phyloP scores from a whole-genome alignment of 2,113 vertebrate species.

The Empidonax alnorum region DNA sequence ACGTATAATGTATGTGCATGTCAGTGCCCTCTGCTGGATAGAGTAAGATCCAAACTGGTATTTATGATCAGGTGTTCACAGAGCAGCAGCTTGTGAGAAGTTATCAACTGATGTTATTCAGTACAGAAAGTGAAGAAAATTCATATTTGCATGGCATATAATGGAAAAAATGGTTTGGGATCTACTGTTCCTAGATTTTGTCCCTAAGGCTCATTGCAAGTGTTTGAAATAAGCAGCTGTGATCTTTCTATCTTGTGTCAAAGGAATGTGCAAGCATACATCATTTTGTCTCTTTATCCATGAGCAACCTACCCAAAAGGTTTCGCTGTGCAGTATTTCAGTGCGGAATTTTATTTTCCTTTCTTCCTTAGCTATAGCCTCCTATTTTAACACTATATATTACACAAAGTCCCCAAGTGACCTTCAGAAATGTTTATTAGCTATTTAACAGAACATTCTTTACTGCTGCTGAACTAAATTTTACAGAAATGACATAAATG shows the following conservation, averaged over 20 bases:
- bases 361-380: not conserved
- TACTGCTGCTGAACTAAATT: not conserved
- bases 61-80: not conserved
- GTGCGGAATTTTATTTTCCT: not conserved
- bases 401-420: not conserved
- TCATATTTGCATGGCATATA: not conserved
- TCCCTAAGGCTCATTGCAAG: not conserved
- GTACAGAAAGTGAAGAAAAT: not conserved
- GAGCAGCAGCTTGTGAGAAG: not conserved
- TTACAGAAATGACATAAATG: not conserved
- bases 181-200: not conserved
- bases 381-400: not conserved
- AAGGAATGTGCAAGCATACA: not conserved
- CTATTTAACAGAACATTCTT: not conserved
- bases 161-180: not conserved
- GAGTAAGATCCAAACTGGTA: not conserved
- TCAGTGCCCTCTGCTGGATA: conserved; percentile 56
- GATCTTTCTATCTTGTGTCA: not conserved
- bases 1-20: not conserved
- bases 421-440: not conserved
- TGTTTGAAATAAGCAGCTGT: not conserved
- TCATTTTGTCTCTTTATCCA: not conserved
- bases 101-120: not conserved
- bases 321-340: not conserved
- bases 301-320: not conserved